Conservation (phyloP, 2,797 vertebrate species). For the Sebastes diploproa region DNA sequence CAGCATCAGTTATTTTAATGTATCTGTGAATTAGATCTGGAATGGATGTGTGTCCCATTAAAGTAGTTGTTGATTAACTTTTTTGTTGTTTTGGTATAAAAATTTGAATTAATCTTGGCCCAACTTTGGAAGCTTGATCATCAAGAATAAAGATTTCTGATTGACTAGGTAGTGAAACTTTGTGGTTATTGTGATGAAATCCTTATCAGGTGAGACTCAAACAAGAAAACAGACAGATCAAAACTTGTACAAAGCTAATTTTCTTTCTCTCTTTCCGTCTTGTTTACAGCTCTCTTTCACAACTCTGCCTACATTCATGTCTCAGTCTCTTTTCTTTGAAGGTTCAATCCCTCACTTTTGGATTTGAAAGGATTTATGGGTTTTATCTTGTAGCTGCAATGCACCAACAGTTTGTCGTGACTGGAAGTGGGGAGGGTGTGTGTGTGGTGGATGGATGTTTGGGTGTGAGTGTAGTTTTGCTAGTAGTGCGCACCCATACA, state of each 20-base stretch:
- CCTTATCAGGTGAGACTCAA: background rate
- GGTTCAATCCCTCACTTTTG: constrained; percentile 9
- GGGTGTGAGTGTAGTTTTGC: background rate
- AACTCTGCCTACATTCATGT: background rate
- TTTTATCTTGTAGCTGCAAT: constrained; percentile 62
- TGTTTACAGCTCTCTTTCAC: background rate
- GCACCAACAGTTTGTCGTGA: constrained; percentile 68
- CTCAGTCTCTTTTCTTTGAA: background rate
- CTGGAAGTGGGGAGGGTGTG: constrained; percentile 28
- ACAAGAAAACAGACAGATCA: background rate
- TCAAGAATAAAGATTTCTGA: constrained; percentile 75
- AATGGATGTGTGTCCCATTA: constrained; percentile 56
- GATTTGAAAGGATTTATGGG: constrained; percentile 17
- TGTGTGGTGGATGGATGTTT: background rate
- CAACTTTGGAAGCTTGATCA: constrained; percentile 57
- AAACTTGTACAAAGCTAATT: background rate
- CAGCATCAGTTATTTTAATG: constrained; percentile 45
- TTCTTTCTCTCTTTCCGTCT: background rate
- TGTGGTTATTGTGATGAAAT: constrained; percentile 54
- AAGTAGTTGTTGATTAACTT: constrained; percentile 39
- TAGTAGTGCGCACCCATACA: background rate
- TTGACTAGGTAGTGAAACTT: constrained; percentile 37
- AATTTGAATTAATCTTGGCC: constrained; percentile 41
- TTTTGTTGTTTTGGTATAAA: constrained; percentile 57
- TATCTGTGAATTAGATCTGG: constrained; percentile 54